Evolutionary conservation across 2,888 invertebrate species (phyloP), one percentile per base, ranked within the genome.

Genomic region (Nipponacmea schrenckii): DNA sequence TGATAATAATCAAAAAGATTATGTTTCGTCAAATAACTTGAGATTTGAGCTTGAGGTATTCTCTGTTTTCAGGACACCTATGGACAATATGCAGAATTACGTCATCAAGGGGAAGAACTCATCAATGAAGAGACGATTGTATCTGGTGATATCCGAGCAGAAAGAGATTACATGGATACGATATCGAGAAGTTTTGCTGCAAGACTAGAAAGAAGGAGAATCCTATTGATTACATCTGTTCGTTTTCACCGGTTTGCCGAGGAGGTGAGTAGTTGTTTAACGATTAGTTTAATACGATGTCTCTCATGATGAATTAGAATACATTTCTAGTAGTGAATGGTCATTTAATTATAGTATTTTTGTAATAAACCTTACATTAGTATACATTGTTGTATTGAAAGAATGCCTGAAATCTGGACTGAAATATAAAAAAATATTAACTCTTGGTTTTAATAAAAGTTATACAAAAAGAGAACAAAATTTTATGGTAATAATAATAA

Each of bases 121-220:
- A 78, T 87, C 48, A 78, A 80, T 10, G 80, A 81, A 44, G 81
- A 78, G 14, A 90, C 91, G 27, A 89, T 90, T 50, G 89, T 89
- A 65, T 91, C 91, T 63, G 91, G 91, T 83, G 94, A 94, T 87
- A 89, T 95, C 66, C 90, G 92, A 74, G 93, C 93, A 0, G 93
- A 94, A 83, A 91, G 93, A 75, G 94, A 94, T 84, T 94, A 94
- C 85, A 94, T 95, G 93, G 94, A 94, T 89, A 94, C 93, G 74
- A 93, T 94, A 0, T 94, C 94, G 81, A 91, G 93, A 72, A 93
- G 93, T 83, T 94, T 94, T 85, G 94, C 94, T 0, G 92, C 92
- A 45, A 90, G 94, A 17, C 90, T 94, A 70, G 94, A 94, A 84
- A 91, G 93, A 62, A 89, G 95, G 62, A 90, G 94, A 73, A 94